Percentiles rank a stretch among this genome's conserved stretches.
Conservation (phyloP, 1,140 invertebrate species). For the Adoxophyes honmai region DNA sequence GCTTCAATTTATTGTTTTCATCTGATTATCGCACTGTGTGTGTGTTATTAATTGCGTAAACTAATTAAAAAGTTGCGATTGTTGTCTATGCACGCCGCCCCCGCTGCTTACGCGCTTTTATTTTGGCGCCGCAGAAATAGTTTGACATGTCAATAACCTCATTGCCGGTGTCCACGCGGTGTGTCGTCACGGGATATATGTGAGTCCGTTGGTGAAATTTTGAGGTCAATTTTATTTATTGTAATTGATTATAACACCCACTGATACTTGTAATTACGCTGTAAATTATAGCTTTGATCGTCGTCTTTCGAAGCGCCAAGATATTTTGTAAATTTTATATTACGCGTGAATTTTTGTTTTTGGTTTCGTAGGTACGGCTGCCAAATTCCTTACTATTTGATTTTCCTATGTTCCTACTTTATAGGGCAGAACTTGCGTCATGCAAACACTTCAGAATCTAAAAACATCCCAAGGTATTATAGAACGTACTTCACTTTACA, state of each 20-base stretch:
- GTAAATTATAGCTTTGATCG: conserved; percentile 31
- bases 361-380: background rate
- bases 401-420: conserved; percentile 1
- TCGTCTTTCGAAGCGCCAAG: conserved; percentile 8
- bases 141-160: conserved; percentile 74
- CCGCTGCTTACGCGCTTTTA: conserved; percentile 56
- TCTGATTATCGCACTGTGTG: conserved; percentile 56
- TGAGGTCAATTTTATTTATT: conserved; percentile 70
- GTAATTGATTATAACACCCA: conserved; percentile 45
- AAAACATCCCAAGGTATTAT: too few species aligned
- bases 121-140: conserved; percentile 73
- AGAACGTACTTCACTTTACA: background rate
- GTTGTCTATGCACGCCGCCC: conserved; percentile 26
- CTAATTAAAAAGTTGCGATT: conserved; percentile 16
- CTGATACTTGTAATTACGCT: conserved; percentile 22
- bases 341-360: background rate
- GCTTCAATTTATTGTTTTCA: conserved; percentile 75
- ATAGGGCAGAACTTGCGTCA: conserved; percentile 6
- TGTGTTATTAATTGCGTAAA: conserved; percentile 25
- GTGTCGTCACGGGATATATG: conserved; percentile 58
- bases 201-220: conserved; percentile 43
- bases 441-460: background rate
- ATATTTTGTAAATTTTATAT: background rate
- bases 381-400: background rate
- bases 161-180: conserved; percentile 61